Evolutionary conservation across 2,113 vertebrate species (phyloP).

Genomic region (Sminthopsis crassicaudata): DNA sequence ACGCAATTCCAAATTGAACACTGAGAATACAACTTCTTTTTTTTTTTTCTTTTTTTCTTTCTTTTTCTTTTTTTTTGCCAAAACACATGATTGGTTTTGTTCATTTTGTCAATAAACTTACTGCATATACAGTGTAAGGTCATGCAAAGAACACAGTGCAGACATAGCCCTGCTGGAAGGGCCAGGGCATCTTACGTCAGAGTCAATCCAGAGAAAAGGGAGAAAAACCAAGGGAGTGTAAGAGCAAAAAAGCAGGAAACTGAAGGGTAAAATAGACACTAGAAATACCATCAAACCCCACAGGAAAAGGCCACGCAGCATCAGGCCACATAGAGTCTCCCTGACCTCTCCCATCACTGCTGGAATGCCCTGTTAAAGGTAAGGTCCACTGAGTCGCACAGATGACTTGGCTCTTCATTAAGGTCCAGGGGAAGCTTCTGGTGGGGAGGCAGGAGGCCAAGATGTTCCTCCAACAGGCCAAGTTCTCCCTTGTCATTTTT

Average conservation of each 20-base stretch:
- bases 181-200: conserved; percentile 65
- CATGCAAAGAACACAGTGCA: conserved; percentile 87
- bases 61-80: conserved; percentile 66
- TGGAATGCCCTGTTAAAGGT: not conserved
- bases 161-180: conserved; percentile 74
- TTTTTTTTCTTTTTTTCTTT: conserved; percentile 41
- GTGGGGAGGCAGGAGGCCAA: conserved; percentile 1
- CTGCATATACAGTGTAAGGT: conserved; percentile 84
- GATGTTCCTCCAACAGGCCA: not conserved
- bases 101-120: conserved; percentile 84
- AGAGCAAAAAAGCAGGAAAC: not conserved
- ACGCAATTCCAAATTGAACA: conserved; percentile 83
- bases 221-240: conserved; percentile 50
- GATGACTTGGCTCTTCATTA: not conserved
- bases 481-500: not conserved
- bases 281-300: not conserved
- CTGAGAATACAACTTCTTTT: conserved; percentile 76
- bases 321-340: not conserved
- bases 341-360: not conserved
- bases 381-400: not conserved
- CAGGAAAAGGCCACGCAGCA: not conserved
- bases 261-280: not conserved
- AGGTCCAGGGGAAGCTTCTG: not conserved
- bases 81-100: conserved; percentile 78
- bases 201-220: conserved; percentile 61